Conservation (phyloP, 2,888 invertebrate species). For the Papilio gigon region DNA sequence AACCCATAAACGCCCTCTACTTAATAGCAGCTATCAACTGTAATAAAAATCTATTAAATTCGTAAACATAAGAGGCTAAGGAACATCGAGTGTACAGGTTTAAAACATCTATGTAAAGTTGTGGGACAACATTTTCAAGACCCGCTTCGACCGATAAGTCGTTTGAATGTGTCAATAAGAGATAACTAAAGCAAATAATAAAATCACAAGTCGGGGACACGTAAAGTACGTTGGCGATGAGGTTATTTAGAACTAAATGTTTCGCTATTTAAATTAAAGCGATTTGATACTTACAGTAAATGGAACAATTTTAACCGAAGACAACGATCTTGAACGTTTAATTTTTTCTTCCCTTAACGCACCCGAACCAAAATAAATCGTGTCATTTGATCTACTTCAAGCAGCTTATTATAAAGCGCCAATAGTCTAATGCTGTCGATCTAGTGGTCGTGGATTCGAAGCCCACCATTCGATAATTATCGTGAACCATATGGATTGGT, state of each 20-base stretch:
- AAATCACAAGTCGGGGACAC: constrained; percentile 69
- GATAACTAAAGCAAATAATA: constrained; percentile 74
- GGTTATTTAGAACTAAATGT: not conserved
- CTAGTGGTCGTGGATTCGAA: too few relatives aligned
- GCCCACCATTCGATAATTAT: too few relatives aligned
- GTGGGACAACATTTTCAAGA: constrained; percentile 60
- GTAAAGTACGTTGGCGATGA: constrained; percentile 54
- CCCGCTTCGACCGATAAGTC: constrained; percentile 74
- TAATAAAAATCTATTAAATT: constrained; percentile 21
- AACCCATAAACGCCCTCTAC: not conserved
- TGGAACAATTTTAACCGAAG: not conserved
- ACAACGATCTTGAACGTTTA: too few relatives aligned
- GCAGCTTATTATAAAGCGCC: too few relatives aligned
- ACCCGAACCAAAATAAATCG: too few relatives aligned
- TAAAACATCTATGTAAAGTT: constrained; percentile 43
- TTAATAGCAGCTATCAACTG: not conserved
- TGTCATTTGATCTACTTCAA: too few relatives aligned
- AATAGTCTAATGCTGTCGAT: too few relatives aligned
- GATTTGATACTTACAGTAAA: not conserved
- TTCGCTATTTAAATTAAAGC: constrained; percentile 1
- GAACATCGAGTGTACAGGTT: constrained; percentile 28
- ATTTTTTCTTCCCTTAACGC: too few relatives aligned
- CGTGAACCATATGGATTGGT: too few relatives aligned
- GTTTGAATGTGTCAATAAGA: constrained; percentile 74
- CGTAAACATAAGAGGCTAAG: constrained; percentile 24